A percentile compares a stretch with the other conserved stretches of the same genome.
These are phyloP conservation scores for Drosophila subobscura DNA, from an alignment of 1,140 invertebrate species.

Conservation along the genomic window DNA sequence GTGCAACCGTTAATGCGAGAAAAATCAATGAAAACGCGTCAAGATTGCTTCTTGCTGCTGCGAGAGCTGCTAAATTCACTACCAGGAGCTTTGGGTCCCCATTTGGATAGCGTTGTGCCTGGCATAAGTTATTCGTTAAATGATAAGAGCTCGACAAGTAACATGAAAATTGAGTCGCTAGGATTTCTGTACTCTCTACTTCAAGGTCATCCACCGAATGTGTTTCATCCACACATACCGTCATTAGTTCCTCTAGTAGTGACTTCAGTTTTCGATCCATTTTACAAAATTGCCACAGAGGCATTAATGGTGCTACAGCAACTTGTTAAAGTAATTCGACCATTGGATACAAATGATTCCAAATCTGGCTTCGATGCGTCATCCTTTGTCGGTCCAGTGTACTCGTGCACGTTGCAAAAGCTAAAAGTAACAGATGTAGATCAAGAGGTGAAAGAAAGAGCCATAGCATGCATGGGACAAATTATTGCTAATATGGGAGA, in stretches of 20 bases:
- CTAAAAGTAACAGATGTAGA: conserved; percentile 98
- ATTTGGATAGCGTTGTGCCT: conserved; percentile 93
- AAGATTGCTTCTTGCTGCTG: conserved; percentile 95
- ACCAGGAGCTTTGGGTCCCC: conserved; percentile 93
- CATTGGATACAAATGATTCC: conserved; percentile 86
- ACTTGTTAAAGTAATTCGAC: conserved; percentile 96
- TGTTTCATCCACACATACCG: conserved; percentile 92
- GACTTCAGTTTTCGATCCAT: conserved; percentile 94
- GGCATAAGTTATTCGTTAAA: conserved; percentile 96
- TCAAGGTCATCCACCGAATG: conserved; percentile 89
- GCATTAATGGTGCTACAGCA: conserved; percentile 96
- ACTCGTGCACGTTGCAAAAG: conserved; percentile 92
- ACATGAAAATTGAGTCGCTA: conserved; percentile 99
- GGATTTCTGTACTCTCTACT: conserved; percentile 96
- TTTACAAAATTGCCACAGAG: conserved; percentile 99
- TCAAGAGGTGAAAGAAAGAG: conserved; percentile 99
- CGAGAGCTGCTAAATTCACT: conserved; percentile 95
- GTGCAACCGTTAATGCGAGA: conserved; percentile 96
- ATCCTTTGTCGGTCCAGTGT: conserved; percentile 92
- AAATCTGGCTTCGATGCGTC: conserved; percentile 89
- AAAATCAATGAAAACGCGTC: conserved; percentile 96
- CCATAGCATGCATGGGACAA: conserved; percentile 98
- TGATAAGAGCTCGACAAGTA: conserved; percentile 97
- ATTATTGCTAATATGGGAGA: conserved; percentile 97
- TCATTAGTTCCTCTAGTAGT: conserved; percentile 95